Conservation (phyloP, 2,888 invertebrate genomes). For the Dynastes maya region DNA sequence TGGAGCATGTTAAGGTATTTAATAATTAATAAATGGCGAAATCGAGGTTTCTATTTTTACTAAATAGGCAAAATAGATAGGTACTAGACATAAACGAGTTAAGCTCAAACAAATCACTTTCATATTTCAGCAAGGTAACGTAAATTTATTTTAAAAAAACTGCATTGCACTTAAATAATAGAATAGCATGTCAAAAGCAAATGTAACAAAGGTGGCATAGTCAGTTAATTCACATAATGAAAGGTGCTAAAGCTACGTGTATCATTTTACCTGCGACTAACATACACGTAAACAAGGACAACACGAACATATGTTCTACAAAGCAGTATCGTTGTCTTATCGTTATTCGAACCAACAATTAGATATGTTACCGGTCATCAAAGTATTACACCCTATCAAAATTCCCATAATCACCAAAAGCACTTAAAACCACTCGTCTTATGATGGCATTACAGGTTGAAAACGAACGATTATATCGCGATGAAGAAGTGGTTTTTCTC, state of each 20-base stretch:
- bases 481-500: neutral
- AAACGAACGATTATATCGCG: conserved; percentile 10
- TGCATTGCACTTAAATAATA: neutral
- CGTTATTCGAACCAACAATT: neutral
- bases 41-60: too few species aligned
- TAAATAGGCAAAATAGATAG: too few species aligned
- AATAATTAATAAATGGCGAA: too few species aligned
- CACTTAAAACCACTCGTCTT: conserved; percentile 19
- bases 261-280: neutral
- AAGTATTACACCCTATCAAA: conserved; percentile 15
- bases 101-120: too few species aligned
- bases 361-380: neutral
- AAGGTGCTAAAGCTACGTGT: neutral
- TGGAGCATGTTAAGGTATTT: too few species aligned
- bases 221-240: neutral
- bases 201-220: neutral
- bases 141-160: too few species aligned
- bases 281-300: neutral
- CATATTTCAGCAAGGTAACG: too few species aligned
- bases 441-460: conserved; percentile 1
- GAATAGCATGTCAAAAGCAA: neutral
- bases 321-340: neutral
- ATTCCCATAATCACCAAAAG: conserved; percentile 3
- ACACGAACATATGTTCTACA: neutral
- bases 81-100: too few species aligned